Conservation (phyloP, 1,140 invertebrate species). For the Drosophila tropicalis region DNA sequence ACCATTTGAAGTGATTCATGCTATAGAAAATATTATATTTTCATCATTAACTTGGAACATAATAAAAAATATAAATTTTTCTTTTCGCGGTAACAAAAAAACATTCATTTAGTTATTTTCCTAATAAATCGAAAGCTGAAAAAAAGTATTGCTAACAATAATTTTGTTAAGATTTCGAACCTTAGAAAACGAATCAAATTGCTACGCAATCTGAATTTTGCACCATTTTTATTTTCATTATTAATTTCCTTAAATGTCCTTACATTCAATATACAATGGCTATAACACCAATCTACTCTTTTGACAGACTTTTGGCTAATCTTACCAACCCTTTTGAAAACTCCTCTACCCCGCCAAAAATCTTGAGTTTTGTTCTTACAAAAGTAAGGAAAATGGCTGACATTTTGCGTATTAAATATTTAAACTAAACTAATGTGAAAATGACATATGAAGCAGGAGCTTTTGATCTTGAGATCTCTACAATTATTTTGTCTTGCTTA, state of each 20-base stretch:
- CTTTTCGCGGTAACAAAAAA: too few species aligned
- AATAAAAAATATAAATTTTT: too few species aligned
- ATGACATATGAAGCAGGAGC: constrained; percentile 67
- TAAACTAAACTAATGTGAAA: constrained; percentile 13
- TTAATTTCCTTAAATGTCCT: not conserved
- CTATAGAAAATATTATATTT: too few species aligned
- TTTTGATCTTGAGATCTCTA: constrained; percentile 53
- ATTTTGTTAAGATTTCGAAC: too few species aligned
- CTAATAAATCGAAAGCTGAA: too few species aligned
- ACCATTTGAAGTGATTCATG: too few species aligned
- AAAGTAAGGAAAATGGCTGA: not conserved
- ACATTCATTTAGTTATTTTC: too few species aligned
- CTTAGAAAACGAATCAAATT: too few species aligned
- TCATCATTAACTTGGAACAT: too few species aligned
- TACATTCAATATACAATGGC: not conserved
- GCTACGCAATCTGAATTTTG: too few species aligned
- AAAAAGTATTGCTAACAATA: too few species aligned
- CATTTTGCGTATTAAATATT: constrained; percentile 22
- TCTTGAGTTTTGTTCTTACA: not conserved
- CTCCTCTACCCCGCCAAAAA: not conserved
- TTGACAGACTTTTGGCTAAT: not conserved
- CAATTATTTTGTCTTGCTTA: constrained; percentile 55
- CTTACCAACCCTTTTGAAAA: not conserved
- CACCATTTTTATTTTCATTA: too few species aligned
- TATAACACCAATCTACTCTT: not conserved